Conservation (phyloP, 1,140 invertebrate species). For the Neodiprion virginianus region DNA sequence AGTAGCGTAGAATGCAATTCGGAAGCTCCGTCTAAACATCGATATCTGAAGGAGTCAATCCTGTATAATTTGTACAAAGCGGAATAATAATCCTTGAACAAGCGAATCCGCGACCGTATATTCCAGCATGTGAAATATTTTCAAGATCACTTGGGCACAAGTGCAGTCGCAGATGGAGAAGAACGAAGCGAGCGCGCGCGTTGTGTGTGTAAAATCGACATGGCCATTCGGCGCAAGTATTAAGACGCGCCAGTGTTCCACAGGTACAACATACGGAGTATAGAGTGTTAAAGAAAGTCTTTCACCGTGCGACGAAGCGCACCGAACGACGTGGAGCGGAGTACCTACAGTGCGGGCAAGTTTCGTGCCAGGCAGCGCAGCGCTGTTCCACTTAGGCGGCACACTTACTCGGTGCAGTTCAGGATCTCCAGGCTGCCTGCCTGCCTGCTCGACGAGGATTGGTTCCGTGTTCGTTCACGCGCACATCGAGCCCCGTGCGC, state of each 20-base stretch:
- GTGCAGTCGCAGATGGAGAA: too few relatives aligned
- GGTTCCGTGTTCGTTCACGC: not conserved
- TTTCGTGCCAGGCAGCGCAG: conserved; percentile 58
- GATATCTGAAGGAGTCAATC: too few relatives aligned
- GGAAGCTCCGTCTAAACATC: too few relatives aligned
- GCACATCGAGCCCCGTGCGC: conserved; percentile 21
- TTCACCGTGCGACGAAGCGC: conserved; percentile 50
- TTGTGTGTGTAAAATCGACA: too few relatives aligned
- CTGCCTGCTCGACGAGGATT: conserved; percentile 34
- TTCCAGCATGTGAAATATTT: too few relatives aligned
- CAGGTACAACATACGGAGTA: not conserved
- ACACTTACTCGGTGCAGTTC: conserved; percentile 58
- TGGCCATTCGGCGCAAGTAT: not conserved
- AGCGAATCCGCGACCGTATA: too few relatives aligned
- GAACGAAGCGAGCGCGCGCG: too few relatives aligned
- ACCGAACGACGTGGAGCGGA: conserved; percentile 48
- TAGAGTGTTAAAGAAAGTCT: conserved; percentile 59
- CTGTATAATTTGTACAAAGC: too few relatives aligned
- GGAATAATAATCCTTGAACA: too few relatives aligned
- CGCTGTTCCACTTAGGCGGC: conserved; percentile 62
- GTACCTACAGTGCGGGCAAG: conserved; percentile 55
- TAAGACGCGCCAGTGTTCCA: conserved; percentile 12
- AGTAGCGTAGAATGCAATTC: too few relatives aligned
- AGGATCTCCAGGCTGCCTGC: conserved; percentile 57
- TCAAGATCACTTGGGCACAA: too few relatives aligned